These are phyloP conservation scores for Drosophila mimetica DNA, from an alignment of 2,888 invertebrate species.

Conservation along the genomic window DNA sequence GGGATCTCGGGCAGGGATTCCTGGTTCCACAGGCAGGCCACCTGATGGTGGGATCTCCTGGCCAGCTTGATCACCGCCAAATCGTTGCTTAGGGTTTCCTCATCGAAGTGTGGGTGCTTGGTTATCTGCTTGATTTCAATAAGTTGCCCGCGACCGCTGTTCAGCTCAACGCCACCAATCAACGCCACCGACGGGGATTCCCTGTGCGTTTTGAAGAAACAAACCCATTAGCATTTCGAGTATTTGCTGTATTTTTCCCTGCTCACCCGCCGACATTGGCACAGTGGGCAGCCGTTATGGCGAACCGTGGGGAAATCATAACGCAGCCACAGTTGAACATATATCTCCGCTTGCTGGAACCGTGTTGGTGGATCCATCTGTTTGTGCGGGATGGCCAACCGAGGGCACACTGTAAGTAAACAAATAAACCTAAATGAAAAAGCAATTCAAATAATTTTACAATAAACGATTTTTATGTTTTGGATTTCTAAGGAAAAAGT, in stretches of 20 bases:
- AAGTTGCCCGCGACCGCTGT: slow-evolving; percentile 22
- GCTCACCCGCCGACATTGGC: slow-evolving; percentile 43
- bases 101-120: slow-evolving; percentile 44
- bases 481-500: neutral
- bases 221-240: slow-evolving; percentile 25
- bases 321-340: slow-evolving; percentile 48
- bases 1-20: slow-evolving; percentile 25
- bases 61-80: slow-evolving; percentile 35
- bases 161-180: slow-evolving; percentile 46
- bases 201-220: slow-evolving; percentile 18
- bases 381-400: slow-evolving; percentile 34
- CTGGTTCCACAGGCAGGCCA: slow-evolving; percentile 38
- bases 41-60: slow-evolving; percentile 9
- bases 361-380: slow-evolving; percentile 10
- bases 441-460: neutral
- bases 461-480: neutral
- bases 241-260: neutral
- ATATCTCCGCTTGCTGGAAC: slow-evolving; percentile 11
- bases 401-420: slow-evolving; percentile 32
- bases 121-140: slow-evolving; percentile 28
- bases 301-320: slow-evolving; percentile 32
- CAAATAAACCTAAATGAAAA: neutral
- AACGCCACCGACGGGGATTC: slow-evolving; percentile 45
- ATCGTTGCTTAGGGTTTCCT: slow-evolving; percentile 22
- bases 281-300: slow-evolving; percentile 53